These are phyloP conservation scores for Homarus gammarus DNA, from an alignment of 2,888 invertebrate species.

Conservation along the genomic window DNA sequence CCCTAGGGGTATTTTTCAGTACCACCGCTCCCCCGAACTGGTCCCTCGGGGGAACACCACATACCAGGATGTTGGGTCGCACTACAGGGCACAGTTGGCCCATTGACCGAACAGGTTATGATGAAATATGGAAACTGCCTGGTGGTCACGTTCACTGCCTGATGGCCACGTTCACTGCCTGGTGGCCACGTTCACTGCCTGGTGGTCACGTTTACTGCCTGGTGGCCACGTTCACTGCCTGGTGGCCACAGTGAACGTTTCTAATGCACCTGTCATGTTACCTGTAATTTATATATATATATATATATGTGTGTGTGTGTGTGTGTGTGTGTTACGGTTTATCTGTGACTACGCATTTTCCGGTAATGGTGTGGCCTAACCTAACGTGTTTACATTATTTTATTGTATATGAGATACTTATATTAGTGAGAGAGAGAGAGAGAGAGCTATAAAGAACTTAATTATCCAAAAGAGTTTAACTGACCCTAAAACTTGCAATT, in stretches of 20 bases:
- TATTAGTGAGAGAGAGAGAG: background rate
- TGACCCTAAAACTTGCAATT: background rate
- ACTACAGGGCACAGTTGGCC: background rate
- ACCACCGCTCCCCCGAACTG: background rate
- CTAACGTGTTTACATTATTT: too few relatives aligned
- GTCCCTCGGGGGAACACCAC: background rate
- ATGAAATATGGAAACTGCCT: background rate
- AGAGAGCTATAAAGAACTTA: too few relatives aligned
- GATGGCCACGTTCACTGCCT: too few relatives aligned
- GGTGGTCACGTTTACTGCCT: too few relatives aligned
- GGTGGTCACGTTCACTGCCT: too few relatives aligned
- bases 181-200: too few relatives aligned
- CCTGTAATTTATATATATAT: constrained; percentile 17
- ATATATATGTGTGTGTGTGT: constrained; percentile 14
- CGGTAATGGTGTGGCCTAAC: too few relatives aligned
- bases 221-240: too few relatives aligned
- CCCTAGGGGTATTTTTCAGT: background rate
- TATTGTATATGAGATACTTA: background rate
- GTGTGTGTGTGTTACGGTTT: background rate
- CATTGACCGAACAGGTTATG: background rate
- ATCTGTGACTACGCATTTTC: too few relatives aligned
- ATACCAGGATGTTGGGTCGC: background rate
- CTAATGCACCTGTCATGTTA: too few relatives aligned
- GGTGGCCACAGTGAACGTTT: too few relatives aligned
- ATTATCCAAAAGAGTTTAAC: background rate